Percentiles rank a stretch among this genome's conserved stretches.
Evolutionary conservation across 2,113 vertebrate genomes (phyloP).

Genomic region (Megaceryle torquata): DNA sequence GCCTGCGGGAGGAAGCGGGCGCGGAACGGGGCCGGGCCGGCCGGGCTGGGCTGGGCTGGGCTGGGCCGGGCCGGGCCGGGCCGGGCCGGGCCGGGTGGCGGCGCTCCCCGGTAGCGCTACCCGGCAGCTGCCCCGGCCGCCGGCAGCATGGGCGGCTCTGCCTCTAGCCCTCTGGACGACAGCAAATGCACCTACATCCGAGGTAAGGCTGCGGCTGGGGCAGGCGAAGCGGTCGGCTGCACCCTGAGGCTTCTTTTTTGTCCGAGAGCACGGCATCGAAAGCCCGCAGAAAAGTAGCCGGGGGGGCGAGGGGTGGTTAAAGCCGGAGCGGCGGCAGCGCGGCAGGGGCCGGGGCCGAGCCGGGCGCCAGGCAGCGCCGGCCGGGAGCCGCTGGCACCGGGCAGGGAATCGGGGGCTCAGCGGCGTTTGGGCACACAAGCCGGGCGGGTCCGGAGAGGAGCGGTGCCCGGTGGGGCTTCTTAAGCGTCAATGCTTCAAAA

Average conservation of each 20-base stretch:
- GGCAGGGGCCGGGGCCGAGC: not conserved
- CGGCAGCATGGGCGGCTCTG: conserved; percentile 81
- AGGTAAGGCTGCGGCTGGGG: conserved; percentile 70
- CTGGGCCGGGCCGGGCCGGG: not conserved
- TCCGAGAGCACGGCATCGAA: no score
- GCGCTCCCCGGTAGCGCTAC: not conserved
- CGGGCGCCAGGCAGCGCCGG: not conserved
- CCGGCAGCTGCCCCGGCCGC: not conserved
- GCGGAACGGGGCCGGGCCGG: not conserved
- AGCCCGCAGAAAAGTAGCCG: not conserved
- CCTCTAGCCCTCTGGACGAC: conserved; percentile 87
- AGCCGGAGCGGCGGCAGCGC: not conserved
- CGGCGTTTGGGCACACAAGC: not conserved
- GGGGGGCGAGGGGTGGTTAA: no score
- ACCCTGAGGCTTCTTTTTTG: not conserved
- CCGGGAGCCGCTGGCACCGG: not conserved
- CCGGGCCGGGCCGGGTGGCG: not conserved
- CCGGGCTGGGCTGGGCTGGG: not conserved
- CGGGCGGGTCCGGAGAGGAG: not conserved
- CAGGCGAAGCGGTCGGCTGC: not conserved
- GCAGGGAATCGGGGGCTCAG: not conserved
- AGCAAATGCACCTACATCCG: conserved; percentile 81
- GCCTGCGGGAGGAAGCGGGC: not conserved
- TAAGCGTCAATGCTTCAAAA: not conserved
- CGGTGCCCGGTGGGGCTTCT: fast-evolving